Base-by-base conservation (phyloP, 2,888 invertebrate genomes). In the Ceraclea dissimilis region DNA sequence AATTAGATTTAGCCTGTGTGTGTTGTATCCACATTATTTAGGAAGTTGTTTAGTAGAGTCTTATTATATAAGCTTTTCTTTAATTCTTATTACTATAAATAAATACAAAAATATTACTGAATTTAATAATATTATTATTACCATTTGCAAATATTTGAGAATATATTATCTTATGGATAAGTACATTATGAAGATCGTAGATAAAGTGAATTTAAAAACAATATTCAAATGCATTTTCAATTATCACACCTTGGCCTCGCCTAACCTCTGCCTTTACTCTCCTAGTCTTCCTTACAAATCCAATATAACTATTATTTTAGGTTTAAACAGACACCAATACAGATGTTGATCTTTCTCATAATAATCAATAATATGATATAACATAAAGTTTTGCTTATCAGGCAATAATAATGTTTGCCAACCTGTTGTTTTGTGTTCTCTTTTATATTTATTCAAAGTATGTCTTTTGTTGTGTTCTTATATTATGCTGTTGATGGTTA, bases 111-210 rank as follows among this genome's bases (percentile, higher is more conserved):
- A 39, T 75, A 77, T 75, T 75, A 75, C 57, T 58, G 60, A 58
- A 60, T 62, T 60, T 74, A 75, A 76, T 76, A 74, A 73, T 74
- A 76, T 75, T 76, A 77, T 75, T 76, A 76, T 75, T 77, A 77
- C 77, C 74, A 77, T 74, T 62, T 76, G 76, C 76, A 78, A 77
- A 78, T 77, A 77, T 76, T 77, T 76, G 75, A 77, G 72, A 76
- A 39, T 39, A 39, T 77, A n/a, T n/a, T n/a, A 78, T 76, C 77
- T 77, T 77, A 77, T 77, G 57, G 59, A 72, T 77, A 77, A 78
- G 77, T 74, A 77, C 77, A 78, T 77, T 77, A 78, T 77, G 51
- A 75, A 76, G 53, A 77, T 73, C 77, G 77, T 78, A 78, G 78
- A 77, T 77, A 78, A 78, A 78, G 77, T 77, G 76, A 74, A 77